Percentiles rank a stretch among this genome's conserved stretches.
phyloP scores from a whole-genome alignment of 2,888 invertebrate genomes.

The Dryobota labecula region DNA sequence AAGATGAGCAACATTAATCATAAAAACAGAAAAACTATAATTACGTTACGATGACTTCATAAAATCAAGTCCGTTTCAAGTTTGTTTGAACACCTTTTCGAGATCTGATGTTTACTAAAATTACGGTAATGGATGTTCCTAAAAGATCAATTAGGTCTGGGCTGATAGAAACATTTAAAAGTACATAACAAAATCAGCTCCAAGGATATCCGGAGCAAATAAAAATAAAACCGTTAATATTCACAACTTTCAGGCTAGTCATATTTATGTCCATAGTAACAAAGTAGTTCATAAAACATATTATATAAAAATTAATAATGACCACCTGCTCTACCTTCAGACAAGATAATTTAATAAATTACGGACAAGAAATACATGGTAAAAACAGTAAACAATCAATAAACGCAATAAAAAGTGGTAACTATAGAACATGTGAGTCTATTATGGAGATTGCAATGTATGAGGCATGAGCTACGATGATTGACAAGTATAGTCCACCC shows the following conservation, averaged over 20 bases:
- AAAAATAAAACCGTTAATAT: not conserved
- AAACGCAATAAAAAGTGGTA: slow-evolving; percentile 58
- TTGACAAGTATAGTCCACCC: slow-evolving; percentile 83
- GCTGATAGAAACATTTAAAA: slow-evolving; percentile 1
- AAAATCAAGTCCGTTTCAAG: slow-evolving; percentile 42
- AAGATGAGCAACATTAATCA: slow-evolving; percentile 62
- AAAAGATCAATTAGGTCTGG: slow-evolving; percentile 1
- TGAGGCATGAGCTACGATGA: slow-evolving; percentile 70
- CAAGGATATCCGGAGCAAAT: not conserved
- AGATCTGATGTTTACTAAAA: slow-evolving; percentile 18
- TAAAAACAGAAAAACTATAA: slow-evolving; percentile 59
- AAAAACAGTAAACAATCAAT: slow-evolving; percentile 65
- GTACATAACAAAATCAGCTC: not conserved
- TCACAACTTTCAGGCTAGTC: too few relatives aligned
- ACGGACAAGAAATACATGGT: slow-evolving; percentile 47
- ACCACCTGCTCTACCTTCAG: slow-evolving; percentile 48
- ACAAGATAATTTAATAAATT: slow-evolving; percentile 67
- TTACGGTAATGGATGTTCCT: slow-evolving; percentile 19
- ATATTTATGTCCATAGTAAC: not conserved
- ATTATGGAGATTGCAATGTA: slow-evolving; percentile 74
- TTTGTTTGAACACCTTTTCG: slow-evolving; percentile 33
- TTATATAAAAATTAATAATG: slow-evolving; percentile 48
- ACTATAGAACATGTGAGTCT: slow-evolving; percentile 60
- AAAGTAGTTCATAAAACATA: slow-evolving; percentile 24
- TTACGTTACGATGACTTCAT: slow-evolving; percentile 59